Evolutionary conservation across 1,140 invertebrate species (phyloP), one percentile per base, ranked within the genome.

Genomic region (Melitaea cinxia): DNA sequence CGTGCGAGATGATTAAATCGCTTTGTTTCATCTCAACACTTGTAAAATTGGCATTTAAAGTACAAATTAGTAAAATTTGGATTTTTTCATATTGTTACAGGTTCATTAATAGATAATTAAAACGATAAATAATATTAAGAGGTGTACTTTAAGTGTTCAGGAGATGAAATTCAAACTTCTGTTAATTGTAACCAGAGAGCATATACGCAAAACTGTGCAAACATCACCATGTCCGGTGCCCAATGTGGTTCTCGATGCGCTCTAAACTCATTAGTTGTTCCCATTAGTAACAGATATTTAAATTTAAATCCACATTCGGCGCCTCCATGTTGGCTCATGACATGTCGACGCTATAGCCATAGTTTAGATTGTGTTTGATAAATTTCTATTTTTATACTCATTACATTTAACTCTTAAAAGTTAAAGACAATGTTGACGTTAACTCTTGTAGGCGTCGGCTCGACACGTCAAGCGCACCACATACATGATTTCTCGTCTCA

Each of bases 51-150:
- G 88, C 88, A 91, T 91, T 91, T 91, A 91, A 91, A 91, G 88
- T 91, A 91, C 88, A 91, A 91, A 91, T 88, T 89, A 91, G 88
- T 91, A 89, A 91, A 91, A 89, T 89, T 88, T 84, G 84, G 85
- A 91, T 88, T 89, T 88, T 87, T 78, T 90, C 84, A 84, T 88
- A 87, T 91, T 91, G 88, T 91, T 91, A 86, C 88, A 91, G 86
- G 88, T 91, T 91, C 88, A 91, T 89, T 90, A 88, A 91, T 86
- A 86, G 77, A 83, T 87, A 88, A 90, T 82, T 82, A 80, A 83
- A 84, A 83, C 72, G 76, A 85, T 86, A 88, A 83, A 84, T 89
- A 90, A 88, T 88, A 83, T 88, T 90, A 90, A 90, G 88, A 89
- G 84, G 83, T 86, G 88, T 91, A 91, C 88, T 91, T 91, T 91